Conservation (phyloP, 2,888 invertebrate genomes). For the Epiperipatus broadwayi region DNA sequence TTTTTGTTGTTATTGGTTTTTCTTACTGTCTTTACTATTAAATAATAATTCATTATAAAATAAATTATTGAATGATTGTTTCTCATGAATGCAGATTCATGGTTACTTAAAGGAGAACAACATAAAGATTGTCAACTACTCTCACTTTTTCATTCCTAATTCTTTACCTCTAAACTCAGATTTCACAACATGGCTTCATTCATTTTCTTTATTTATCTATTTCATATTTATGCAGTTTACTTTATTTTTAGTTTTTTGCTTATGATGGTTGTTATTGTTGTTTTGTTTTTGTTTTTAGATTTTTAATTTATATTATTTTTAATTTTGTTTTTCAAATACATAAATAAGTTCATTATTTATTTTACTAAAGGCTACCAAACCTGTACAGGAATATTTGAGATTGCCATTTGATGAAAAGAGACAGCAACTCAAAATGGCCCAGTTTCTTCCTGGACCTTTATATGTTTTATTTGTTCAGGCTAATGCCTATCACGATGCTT, state of each 20-base stretch:
- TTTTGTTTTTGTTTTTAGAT: conserved; percentile 1
- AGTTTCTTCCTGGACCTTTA: conserved; percentile 55
- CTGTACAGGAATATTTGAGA: conserved; percentile 68
- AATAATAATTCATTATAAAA: no score
- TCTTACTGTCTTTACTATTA: no score
- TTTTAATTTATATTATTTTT: background rate
- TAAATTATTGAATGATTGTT: no score
- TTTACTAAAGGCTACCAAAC: conserved; percentile 55
- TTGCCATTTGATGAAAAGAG: conserved; percentile 56
- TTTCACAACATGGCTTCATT: no score
- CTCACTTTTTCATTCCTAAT: no score
- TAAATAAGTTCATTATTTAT: conserved; percentile 11
- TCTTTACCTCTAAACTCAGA: no score
- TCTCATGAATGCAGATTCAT: no score
- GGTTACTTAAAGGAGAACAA: no score
- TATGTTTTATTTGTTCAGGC: conserved; percentile 71
- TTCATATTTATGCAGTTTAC: no score
- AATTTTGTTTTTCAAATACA: background rate
- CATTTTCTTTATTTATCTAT: no score
- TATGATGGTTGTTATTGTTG: conserved; percentile 1
- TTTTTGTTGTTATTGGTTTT: no score
- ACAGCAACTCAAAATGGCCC: conserved; percentile 52
- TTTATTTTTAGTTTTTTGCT: background rate
- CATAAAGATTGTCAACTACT: no score
- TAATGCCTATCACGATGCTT: conserved; percentile 57